Conservation (phyloP, 2,797 vertebrate species). For the Acanthis flammea region DNA sequence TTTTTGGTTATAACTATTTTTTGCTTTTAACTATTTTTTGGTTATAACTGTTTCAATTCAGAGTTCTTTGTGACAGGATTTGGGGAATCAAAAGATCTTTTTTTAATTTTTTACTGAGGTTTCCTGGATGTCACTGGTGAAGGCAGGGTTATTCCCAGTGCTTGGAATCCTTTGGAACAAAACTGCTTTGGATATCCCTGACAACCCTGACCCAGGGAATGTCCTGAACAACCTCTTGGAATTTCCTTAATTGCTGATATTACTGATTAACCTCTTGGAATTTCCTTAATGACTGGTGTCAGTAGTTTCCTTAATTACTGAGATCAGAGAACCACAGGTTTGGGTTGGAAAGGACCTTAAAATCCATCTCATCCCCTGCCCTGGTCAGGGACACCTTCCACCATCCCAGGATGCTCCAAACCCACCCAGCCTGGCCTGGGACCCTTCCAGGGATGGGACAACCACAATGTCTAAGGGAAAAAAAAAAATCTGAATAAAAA, state of each 20-base stretch:
- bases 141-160: neutral
- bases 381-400: neutral
- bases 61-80: accelerated
- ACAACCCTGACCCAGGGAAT: neutral
- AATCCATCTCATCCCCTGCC: neutral
- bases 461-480: neutral
- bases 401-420: neutral
- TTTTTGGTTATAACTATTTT: too few relatives aligned
- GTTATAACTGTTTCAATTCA: neutral
- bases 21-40: too few relatives aligned
- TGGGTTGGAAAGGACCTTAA: neutral
- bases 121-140: neutral
- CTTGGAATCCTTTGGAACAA: neutral
- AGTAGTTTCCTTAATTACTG: neutral
- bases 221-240: neutral
- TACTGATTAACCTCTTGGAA: neutral
- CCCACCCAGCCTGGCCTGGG: neutral
- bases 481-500: neutral
- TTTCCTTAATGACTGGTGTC: neutral
- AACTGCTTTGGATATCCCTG: neutral
- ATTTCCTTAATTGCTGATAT: neutral
- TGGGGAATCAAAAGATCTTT: accelerated
- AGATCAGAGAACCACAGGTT: neutral
- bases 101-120: too few relatives aligned
- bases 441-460: neutral